A percentile compares a stretch with the other conserved stretches of the same genome.
These are phyloP conservation scores for Naja naja DNA, from an alignment of 2,113 vertebrate species.

Conservation along the genomic window DNA sequence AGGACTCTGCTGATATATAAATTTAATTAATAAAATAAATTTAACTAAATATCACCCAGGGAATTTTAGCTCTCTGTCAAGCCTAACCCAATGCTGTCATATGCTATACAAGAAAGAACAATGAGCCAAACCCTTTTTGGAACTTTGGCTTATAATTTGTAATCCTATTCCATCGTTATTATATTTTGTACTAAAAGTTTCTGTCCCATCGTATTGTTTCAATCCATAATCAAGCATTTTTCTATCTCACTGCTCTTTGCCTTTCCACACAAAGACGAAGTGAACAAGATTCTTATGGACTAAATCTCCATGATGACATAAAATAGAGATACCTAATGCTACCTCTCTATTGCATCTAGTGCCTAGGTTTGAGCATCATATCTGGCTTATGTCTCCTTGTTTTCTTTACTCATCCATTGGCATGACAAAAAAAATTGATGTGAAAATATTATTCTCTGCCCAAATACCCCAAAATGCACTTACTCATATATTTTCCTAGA, in stretches of 20 bases:
- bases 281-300: background rate
- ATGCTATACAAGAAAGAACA: background rate
- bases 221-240: background rate
- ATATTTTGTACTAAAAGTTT: background rate
- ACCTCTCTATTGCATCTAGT: background rate
- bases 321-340: background rate
- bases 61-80: background rate
- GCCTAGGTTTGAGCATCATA: background rate
- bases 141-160: background rate
- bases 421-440: background rate
- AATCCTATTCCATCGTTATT: background rate
- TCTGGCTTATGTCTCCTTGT: background rate
- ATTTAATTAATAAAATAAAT: background rate
- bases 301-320: background rate
- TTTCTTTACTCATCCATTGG: background rate
- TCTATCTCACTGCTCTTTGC: background rate
- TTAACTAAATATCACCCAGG: background rate
- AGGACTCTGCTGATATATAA: background rate
- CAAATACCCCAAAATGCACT: background rate
- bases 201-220: background rate
- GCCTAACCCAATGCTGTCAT: background rate
- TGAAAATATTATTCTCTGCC: background rate
- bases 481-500: background rate
- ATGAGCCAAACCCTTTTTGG: background rate
- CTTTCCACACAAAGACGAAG: background rate